Percentiles rank a stretch among this genome's conserved stretches.
Evolutionary conservation across 2,888 invertebrate genomes (phyloP).

Genomic region (Tuta absoluta): DNA sequence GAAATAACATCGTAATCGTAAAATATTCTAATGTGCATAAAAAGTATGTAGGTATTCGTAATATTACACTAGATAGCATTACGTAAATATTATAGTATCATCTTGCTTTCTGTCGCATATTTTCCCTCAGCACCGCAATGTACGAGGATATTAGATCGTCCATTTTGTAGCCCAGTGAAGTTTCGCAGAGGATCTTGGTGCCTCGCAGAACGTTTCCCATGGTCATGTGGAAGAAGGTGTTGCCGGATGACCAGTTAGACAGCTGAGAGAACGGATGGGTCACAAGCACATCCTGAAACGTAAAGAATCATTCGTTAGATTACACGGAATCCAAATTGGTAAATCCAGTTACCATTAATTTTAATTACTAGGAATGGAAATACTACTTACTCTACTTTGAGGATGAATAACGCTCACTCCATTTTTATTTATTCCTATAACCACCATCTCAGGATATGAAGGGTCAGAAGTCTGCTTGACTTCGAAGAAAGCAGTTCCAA

Average conservation of each 20-base stretch:
- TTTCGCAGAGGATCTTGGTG: constrained; percentile 94
- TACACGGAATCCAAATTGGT: not conserved
- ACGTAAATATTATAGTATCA: not conserved
- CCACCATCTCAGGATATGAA: constrained; percentile 90
- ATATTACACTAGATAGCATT: not conserved
- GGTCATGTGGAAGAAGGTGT: constrained; percentile 96
- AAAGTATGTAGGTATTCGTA: not conserved
- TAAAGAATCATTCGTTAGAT: not conserved
- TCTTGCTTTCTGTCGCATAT: constrained; percentile 42
- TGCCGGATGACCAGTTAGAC: constrained; percentile 97
- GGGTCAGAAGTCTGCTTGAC: constrained; percentile 95
- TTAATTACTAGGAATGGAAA: too few species aligned
- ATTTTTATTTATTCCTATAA: constrained; percentile 94
- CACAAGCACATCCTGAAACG: constrained; percentile 87
- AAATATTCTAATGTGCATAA: too few species aligned
- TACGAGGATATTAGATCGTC: constrained; percentile 97
- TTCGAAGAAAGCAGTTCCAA: constrained; percentile 97
- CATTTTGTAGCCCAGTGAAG: constrained; percentile 97
- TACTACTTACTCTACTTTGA: constrained; percentile 87
- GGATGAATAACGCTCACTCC: constrained; percentile 96
- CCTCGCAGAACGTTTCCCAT: constrained; percentile 97
- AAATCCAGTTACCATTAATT: not conserved
- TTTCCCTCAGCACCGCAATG: constrained; percentile 81
- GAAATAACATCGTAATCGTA: too few species aligned
- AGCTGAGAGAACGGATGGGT: constrained; percentile 93